Base-by-base conservation (phyloP, 2,797 vertebrate species). In the Carduelis carduelis region DNA sequence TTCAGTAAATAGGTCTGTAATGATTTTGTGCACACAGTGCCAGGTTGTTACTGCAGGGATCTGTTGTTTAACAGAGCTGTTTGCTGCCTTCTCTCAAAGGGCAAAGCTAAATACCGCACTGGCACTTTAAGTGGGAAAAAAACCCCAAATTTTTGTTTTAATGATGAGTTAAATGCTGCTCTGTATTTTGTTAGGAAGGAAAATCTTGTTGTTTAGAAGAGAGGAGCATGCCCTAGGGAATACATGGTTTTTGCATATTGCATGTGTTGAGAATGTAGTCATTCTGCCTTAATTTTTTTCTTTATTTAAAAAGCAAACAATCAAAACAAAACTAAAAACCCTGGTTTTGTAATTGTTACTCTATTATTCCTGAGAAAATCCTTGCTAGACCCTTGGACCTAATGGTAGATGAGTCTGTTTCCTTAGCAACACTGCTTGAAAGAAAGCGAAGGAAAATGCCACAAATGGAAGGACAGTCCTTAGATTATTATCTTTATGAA, bases 341-440 rank as follows among this genome's bases (percentile, higher is more conserved):
- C 24, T 3, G 3, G 6, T 35, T 85, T 77, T 85, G 27, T 91
- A 91, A 85, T 46, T 59, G n/a, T 70, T 82, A 4, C 18, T 75
- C 18, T 79, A 0, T 84, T 92, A 50, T 92, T 90, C 64, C 71
- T 70, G 64, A 90, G 71, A 75, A 87, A 86, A 95, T 26, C 75
- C 44, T 84, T 87, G 66, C 63, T 80, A 85, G 81, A 74, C 81
- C 80, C 46, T 63, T 89, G 78, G 71, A 84, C 68, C 34, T 89
- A 53, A 50, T 35, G 35, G 75, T 74, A 74, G 71, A 27, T 90
- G 75, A 53, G 53, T 79, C 60, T 82, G 92, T 96, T 94, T 89
- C 93, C 94, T 87, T 96, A 95, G 95, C 92, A 95, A 93, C 89
- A 53, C 71, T 93, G 90, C 89, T 83, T 91, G 81, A 77, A 87